Conservation (phyloP, 2,888 invertebrate genomes). For the Leucophenga montana region DNA sequence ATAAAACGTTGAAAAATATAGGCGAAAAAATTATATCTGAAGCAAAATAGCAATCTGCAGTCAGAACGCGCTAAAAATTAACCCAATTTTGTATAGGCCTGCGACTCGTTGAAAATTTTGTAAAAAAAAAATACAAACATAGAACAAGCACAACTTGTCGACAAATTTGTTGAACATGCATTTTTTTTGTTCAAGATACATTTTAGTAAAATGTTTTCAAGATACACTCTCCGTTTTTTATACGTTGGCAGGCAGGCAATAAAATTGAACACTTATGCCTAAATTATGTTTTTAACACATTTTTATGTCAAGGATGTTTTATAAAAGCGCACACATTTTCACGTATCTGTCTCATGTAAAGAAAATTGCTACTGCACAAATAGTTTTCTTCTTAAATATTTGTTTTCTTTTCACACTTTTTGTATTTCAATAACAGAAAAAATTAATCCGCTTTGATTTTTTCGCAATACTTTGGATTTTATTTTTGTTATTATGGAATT, state of each 20-base stretch:
- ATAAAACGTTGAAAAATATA: neutral
- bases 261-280: conserved; percentile 13
- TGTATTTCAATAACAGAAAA: conserved; percentile 16
- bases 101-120: no score
- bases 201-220: conserved; percentile 4
- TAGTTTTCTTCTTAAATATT: neutral
- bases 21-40: no score
- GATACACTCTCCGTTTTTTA: neutral
- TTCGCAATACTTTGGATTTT: conserved; percentile 10
- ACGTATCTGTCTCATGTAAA: neutral
- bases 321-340: neutral
- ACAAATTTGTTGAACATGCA: conserved; percentile 23
- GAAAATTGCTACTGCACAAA: conserved; percentile 7
- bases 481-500: conserved; percentile 19
- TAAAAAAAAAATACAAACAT: neutral
- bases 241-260: conserved; percentile 6
- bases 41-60: no score
- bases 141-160: conserved; percentile 17
- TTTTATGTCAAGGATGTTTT: conserved; percentile 21
- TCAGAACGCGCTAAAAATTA: neutral
- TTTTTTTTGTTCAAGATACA: neutral
- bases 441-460: conserved; percentile 22
- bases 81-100: neutral
- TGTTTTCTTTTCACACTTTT: conserved; percentile 1
- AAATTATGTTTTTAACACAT: conserved; percentile 6